Evolutionary conservation across 2,888 invertebrate species (phyloP).

Genomic region (Stenoptilia bipunctidactyla): DNA sequence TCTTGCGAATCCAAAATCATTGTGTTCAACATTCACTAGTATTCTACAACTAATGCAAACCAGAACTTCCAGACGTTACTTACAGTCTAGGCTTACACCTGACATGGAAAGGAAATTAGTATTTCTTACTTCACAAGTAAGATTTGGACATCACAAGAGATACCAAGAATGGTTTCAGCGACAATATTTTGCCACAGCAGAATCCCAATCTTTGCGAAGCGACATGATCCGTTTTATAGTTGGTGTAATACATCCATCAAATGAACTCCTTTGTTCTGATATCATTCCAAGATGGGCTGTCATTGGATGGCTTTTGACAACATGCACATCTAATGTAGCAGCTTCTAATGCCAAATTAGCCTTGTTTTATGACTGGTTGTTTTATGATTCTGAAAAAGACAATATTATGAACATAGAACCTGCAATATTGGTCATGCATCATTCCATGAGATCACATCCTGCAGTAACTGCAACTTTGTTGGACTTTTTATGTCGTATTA

Average conservation of each 20-base stretch:
- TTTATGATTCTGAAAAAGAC: conserved; percentile 91
- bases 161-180: conserved; percentile 96
- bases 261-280: conserved; percentile 93
- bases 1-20: conserved; percentile 79
- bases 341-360: conserved; percentile 93
- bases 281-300: conserved; percentile 96
- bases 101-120: conserved; percentile 94
- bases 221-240: conserved; percentile 95
- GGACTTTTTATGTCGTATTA: conserved; percentile 93
- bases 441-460: conserved; percentile 92
- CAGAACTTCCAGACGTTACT: conserved; percentile 87
- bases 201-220: conserved; percentile 90
- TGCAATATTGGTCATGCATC: conserved; percentile 93
- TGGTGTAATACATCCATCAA: conserved; percentile 93
- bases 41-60: conserved; percentile 84
- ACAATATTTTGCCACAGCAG: conserved; percentile 91
- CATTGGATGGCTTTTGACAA: conserved; percentile 93
- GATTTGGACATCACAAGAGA: conserved; percentile 91
- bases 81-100: conserved; percentile 88
- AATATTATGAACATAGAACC: conserved; percentile 98
- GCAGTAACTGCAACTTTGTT: conserved; percentile 90
- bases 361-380: conserved; percentile 94
- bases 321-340: conserved; percentile 90
- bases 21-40: conserved; percentile 85
- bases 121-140: conserved; percentile 86